phyloP scores from a whole-genome alignment of 2,888 invertebrate genomes.

The Tanytarsus gracilentus region DNA sequence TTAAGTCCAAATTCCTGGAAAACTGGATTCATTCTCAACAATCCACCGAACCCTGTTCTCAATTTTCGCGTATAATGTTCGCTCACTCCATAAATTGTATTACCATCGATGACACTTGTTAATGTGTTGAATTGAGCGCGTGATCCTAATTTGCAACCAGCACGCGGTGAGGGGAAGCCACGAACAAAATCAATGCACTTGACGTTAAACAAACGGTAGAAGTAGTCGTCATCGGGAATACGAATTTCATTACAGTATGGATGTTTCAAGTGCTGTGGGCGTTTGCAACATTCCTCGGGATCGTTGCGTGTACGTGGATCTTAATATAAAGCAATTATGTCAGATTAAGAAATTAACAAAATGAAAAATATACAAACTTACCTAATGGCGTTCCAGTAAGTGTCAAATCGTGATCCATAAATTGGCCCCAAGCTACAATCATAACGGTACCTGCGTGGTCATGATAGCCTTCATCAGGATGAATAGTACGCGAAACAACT shows the following conservation, averaged over 20 bases:
- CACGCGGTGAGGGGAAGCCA: slow-evolving; percentile 72
- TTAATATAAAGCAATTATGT: slow-evolving; percentile 37
- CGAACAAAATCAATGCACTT: slow-evolving; percentile 85
- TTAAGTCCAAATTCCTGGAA: slow-evolving; percentile 80
- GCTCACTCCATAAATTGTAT: slow-evolving; percentile 81
- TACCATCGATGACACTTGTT: slow-evolving; percentile 78
- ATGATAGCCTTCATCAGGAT: slow-evolving; percentile 86
- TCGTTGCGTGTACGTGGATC: slow-evolving; percentile 80
- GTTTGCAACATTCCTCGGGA: slow-evolving; percentile 81
- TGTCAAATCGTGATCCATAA: slow-evolving; percentile 90
- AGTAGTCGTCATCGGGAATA: slow-evolving; percentile 83
- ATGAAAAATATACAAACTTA: slow-evolving; percentile 43
- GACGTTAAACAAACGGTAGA: slow-evolving; percentile 75
- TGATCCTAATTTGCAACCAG: slow-evolving; percentile 72
- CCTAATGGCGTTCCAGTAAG: slow-evolving; percentile 80
- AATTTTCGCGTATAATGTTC: slow-evolving; percentile 74
- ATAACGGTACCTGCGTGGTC: slow-evolving; percentile 82
- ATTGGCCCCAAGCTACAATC: slow-evolving; percentile 89
- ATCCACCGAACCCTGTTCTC: slow-evolving; percentile 70
- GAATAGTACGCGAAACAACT: slow-evolving; percentile 81
- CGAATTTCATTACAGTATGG: slow-evolving; percentile 85
- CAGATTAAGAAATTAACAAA: not conserved
- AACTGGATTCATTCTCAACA: slow-evolving; percentile 79
- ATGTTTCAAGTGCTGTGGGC: slow-evolving; percentile 72
- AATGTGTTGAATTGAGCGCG: slow-evolving; percentile 77